A percentile compares a stretch with the other conserved stretches of the same genome.
phyloP scores from a whole-genome alignment of 2,888 invertebrate genomes.

The Sinotaia quadrata region DNA sequence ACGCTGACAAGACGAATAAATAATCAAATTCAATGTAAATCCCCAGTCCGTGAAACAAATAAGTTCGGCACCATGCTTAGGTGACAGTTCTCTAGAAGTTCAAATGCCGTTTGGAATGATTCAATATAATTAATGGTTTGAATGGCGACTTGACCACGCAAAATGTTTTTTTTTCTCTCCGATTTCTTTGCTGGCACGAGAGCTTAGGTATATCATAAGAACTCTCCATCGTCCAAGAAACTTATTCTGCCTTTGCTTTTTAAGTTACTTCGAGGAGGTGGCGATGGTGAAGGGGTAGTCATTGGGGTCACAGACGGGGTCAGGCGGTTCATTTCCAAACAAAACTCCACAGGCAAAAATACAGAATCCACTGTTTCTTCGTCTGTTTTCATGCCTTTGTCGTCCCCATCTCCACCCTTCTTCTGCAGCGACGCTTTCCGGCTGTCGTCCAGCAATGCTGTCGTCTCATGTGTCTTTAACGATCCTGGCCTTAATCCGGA shows the following conservation, averaged over 20 bases:
- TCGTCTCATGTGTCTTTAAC: not conserved
- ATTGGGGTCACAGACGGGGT: conserved; percentile 16
- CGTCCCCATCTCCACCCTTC: not conserved
- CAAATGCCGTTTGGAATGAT: too few relatives aligned
- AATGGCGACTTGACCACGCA: too few relatives aligned
- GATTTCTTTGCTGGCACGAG: too few relatives aligned
- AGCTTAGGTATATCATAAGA: too few relatives aligned
- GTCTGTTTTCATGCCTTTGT: conserved; percentile 1
- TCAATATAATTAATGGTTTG: too few relatives aligned
- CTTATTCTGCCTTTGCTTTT: conserved; percentile 25
- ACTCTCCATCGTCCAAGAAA: conserved; percentile 33
- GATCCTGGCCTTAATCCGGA: not conserved
- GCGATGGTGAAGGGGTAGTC: conserved; percentile 24
- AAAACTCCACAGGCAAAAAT: conserved; percentile 47
- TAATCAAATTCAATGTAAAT: too few relatives aligned
- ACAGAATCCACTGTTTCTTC: conserved; percentile 48
- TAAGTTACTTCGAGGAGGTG: conserved; percentile 8
- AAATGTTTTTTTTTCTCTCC: too few relatives aligned
- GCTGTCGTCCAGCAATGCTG: not conserved
- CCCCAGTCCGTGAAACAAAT: too few relatives aligned
- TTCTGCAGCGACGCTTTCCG: not conserved
- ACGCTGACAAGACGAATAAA: too few relatives aligned
- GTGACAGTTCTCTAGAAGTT: too few relatives aligned
- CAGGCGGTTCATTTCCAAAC: conserved; percentile 26
- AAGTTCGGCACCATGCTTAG: too few relatives aligned